Percentiles rank a stretch among this genome's conserved stretches.
These are phyloP conservation scores for Himalopsyche japonica DNA, from an alignment of 2,888 invertebrate species.

Conservation along the genomic window DNA sequence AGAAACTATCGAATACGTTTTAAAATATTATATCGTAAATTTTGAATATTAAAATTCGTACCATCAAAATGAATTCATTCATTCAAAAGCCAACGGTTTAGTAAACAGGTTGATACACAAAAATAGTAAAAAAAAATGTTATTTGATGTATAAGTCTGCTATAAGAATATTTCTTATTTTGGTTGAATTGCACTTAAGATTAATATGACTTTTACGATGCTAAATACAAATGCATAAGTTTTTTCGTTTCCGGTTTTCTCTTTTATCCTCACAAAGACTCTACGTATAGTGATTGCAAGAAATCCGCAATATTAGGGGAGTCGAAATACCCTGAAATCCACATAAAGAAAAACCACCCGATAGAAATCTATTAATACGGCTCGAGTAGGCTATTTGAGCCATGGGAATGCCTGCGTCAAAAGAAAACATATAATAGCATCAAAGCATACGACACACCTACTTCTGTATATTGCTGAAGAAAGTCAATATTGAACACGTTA, in stretches of 20 bases:
- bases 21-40: too few species aligned
- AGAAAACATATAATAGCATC: constrained; percentile 2
- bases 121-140: too few species aligned
- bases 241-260: neutral
- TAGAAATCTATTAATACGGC: constrained; percentile 1
- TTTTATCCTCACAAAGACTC: neutral
- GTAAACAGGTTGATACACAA: too few species aligned
- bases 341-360: neutral
- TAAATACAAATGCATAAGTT: neutral
- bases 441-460: neutral
- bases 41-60: too few species aligned
- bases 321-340: neutral
- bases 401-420: neutral
- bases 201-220: too few species aligned
- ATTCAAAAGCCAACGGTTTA: too few species aligned
- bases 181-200: too few species aligned
- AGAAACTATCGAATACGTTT: too few species aligned
- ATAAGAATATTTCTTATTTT: too few species aligned
- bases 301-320: neutral
- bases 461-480: neutral
- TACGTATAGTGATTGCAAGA: neutral
- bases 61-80: too few species aligned
- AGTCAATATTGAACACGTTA: neutral
- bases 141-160: too few species aligned
- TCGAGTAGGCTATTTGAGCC: neutral